Evolutionary conservation across 2,888 invertebrate species (phyloP), one percentile per base, ranked within the genome.

Genomic region (Peribatodes rhomboidaria): DNA sequence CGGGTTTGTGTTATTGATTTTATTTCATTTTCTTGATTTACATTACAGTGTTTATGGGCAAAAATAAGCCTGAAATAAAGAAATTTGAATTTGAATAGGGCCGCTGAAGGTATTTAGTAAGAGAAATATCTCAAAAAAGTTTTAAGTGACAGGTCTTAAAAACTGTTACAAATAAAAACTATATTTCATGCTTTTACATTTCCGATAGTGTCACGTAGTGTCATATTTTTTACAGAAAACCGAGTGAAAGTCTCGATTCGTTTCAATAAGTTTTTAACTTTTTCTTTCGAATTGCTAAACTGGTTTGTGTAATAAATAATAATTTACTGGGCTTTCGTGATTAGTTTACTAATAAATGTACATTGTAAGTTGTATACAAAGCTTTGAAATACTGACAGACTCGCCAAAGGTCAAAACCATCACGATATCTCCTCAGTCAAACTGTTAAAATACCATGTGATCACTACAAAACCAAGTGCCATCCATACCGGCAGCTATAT

Each of bases 161-260:
- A 42, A 55, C 53, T 27, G 33, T 50, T 14, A 27, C 46, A 7
- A 33, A 27, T 16, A 18, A 13, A 54, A 54, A 49, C 31, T 16
- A 52, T 56, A 52, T 53, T 57, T 57, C 49, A 55, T 35, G 49
- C 35, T 50, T 44, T 55, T 54, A 31, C 18, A 22, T 35, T 58
- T 42, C 27, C 18, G 18, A 57, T 31, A 20, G 14, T 3, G 39
- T 53, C 52, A 46, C 56, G 50, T 47, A 47, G n/a, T 11, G n/a
- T 22, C 39, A 39, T 18, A 13, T 42, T 56, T 57, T 57, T 63
- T 57, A 31, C 52, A 14, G 27, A 44, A 57, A 63, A 39, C 52
- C 37, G 9, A 54, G 61, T 46, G 62, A 63, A 53, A 63, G 57
- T 42, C 7, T 35, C 37, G 18, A 44, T 56, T 56, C 35, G 41